Evolutionary conservation across 1,140 invertebrate genomes (phyloP).

Genomic region (Drosophila melanogaster): DNA sequence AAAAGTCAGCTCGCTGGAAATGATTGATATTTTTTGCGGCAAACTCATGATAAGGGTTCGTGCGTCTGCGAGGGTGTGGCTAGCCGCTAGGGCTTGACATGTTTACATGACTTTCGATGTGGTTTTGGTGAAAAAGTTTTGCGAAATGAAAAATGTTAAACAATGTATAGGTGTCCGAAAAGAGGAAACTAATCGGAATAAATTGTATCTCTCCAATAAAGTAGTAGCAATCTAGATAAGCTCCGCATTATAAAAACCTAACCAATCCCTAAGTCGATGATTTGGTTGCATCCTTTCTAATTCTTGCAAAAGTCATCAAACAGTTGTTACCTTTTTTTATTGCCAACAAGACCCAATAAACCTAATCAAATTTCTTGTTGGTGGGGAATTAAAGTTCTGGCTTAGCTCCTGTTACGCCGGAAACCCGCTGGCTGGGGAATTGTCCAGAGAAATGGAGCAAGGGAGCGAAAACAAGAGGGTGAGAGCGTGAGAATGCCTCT

Average conservation of each 20-base stretch:
- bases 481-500: conserved; percentile 4
- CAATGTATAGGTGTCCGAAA: neutral
- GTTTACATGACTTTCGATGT: conserved; percentile 32
- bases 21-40: conserved; percentile 49
- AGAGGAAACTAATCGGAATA: neutral
- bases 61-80: conserved; percentile 8
- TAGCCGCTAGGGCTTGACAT: conserved; percentile 26
- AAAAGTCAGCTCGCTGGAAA: conserved; percentile 41
- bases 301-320: conserved; percentile 8
- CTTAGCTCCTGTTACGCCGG: conserved; percentile 40
- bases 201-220: no score
- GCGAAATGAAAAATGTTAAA: conserved; percentile 15
- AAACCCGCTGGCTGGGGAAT: conserved; percentile 17
- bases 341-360: conserved; percentile 26
- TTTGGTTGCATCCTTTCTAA: conserved; percentile 2
- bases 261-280: conserved; percentile 24
- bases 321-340: conserved; percentile 32
- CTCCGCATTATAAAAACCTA: neutral
- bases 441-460: conserved; percentile 12
- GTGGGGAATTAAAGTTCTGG: conserved; percentile 19
- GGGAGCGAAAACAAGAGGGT: neutral
- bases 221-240: neutral
- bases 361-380: conserved; percentile 66
- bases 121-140: neutral
- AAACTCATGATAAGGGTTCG: conserved; percentile 38